phyloP scores from a whole-genome alignment of 1,140 invertebrate species.

The Glomeris maerens region DNA sequence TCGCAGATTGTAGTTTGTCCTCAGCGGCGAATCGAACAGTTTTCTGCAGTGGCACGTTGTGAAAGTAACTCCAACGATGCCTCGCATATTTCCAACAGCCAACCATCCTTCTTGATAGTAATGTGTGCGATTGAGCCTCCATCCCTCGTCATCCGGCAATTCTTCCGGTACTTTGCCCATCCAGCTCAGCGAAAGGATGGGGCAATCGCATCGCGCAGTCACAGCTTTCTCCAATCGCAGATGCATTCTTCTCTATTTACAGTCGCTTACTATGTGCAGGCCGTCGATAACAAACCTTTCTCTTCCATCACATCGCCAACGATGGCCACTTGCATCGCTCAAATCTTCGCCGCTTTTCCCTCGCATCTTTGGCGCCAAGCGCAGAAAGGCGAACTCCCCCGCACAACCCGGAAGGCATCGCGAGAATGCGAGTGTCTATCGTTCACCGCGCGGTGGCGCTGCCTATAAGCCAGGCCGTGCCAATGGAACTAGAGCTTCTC shows the following conservation, averaged over 20 bases:
- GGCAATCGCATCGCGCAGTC: slow-evolving; percentile 86
- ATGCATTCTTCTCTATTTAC: slow-evolving; percentile 30
- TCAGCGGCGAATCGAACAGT: slow-evolving; percentile 60
- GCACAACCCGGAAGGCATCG: too few relatives aligned
- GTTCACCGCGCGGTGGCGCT: too few relatives aligned
- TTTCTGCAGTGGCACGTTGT: slow-evolving; percentile 80
- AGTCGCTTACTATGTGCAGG: too few relatives aligned
- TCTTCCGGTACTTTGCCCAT: slow-evolving; percentile 96
- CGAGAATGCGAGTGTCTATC: too few relatives aligned
- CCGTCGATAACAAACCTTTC: neutral
- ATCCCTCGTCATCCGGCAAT: slow-evolving; percentile 47
- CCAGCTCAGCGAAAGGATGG: slow-evolving; percentile 87
- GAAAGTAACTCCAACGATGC: slow-evolving; percentile 90
- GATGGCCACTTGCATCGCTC: neutral
- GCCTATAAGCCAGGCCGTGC: too few relatives aligned
- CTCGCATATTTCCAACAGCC: slow-evolving; percentile 83
- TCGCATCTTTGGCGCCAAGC: neutral
- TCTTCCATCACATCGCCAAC: neutral
- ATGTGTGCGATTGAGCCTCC: slow-evolving; percentile 83
- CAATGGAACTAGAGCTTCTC: too few relatives aligned
- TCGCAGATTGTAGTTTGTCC: slow-evolving; percentile 93
- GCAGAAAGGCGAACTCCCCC: neutral
- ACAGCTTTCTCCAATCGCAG: slow-evolving; percentile 72
- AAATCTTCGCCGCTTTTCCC: neutral
- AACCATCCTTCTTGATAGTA: slow-evolving; percentile 98